Evolutionary conservation across 2,113 vertebrate species (phyloP), one percentile per base, ranked within the genome.

Genomic region (Mellivora capensis): DNA sequence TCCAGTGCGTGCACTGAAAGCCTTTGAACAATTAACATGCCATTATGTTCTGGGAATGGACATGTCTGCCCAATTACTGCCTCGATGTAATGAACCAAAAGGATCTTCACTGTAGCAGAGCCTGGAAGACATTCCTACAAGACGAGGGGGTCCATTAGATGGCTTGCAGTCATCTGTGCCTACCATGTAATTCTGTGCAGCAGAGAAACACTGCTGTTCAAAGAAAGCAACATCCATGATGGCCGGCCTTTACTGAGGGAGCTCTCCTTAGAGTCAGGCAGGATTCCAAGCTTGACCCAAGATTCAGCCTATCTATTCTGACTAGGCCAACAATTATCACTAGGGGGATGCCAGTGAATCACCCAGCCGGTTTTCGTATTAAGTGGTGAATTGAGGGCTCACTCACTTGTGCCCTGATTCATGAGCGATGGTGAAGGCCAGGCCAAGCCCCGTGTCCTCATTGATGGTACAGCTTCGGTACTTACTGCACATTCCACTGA

Each of bases 401-500:
- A 94, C 99, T 97, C 99, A 99, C 99, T 99, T 99, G 98, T 99
- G 99, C 96, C 99, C 99, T 64, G 99, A 99, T 95, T 99, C 99
- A 7, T 99, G 99, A 77, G 99, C 99, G 57, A 99, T 99, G 96
- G 99, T 99, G 98, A 99, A 99, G 37, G 99, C 99, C 88, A 99
- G 98, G 62, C 99, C 99, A 31, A 99, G 99, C 31, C 99, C 99
- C 0, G 99, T 99, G 69, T 99, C 99, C 98, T 99, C 99, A 39
- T 99, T 99, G 98, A 99, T 99, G 97, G 99, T 99, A 79, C 99
- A 99, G 17, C 99, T 99, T 47, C 99, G 99, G 98, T 99, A 99
- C 97, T 99, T 99, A 97, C 99, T 99, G 98, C 99, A 99, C 99
- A 99, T 99, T 23, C 99, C 99, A 95, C 99, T 99, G 98, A 99